Percentiles rank a stretch among this genome's conserved stretches.
Conservation (phyloP, 30 jellyfish, hydroid and myxozoan species). For the Hydra vulgaris region DNA sequence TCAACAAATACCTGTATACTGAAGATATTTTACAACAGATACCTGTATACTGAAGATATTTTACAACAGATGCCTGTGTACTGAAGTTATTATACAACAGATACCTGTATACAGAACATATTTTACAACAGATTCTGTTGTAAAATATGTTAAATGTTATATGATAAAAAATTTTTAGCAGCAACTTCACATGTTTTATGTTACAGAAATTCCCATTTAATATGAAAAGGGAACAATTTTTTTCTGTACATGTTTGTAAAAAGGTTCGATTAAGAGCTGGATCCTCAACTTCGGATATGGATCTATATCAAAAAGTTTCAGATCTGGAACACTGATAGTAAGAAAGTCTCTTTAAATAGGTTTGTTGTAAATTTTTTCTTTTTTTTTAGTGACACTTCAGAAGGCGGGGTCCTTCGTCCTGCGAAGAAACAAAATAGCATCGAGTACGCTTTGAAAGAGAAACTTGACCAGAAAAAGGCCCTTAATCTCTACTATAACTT, state of each 20-base stretch:
- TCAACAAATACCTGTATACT: background rate
- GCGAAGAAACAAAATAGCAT: background rate
- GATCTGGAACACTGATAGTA: background rate
- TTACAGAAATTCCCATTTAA: background rate
- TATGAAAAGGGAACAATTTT: background rate
- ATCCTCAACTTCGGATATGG: background rate
- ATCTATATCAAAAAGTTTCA: background rate
- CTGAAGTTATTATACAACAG: background rate
- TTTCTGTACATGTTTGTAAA: background rate
- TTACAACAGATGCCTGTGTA: background rate
- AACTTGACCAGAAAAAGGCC: background rate
- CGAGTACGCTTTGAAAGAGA: background rate
- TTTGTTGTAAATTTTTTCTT: background rate
- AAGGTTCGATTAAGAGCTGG: background rate
- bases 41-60: background rate
- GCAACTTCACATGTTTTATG: background rate
- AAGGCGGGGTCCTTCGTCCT: background rate
- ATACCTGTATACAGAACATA: background rate
- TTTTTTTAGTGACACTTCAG: background rate
- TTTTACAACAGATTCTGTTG: background rate
- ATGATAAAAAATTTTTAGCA: background rate
- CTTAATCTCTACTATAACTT: background rate
- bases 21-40: background rate
- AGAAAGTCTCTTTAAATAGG: background rate
- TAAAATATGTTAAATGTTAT: background rate